Evolutionary conservation across 2,888 invertebrate genomes (phyloP).

Genomic region (Copidosoma aretas): DNA sequence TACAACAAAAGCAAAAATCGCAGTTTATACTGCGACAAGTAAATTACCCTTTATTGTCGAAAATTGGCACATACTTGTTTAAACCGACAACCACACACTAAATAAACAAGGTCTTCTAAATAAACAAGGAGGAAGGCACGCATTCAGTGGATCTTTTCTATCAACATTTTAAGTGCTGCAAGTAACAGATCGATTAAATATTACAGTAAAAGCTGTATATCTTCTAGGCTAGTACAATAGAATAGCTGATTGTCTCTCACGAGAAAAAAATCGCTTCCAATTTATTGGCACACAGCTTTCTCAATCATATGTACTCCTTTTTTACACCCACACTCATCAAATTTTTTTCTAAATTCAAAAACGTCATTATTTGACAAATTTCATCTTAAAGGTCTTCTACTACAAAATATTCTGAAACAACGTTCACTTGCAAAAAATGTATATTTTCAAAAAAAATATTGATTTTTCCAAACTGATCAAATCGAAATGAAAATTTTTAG

Average conservation of each 20-base stretch:
- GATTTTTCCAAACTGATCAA: no score
- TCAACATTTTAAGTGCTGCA: conserved; percentile 30
- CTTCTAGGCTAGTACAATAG: conserved; percentile 50
- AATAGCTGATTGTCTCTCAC: conserved; percentile 48
- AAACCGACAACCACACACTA: conserved; percentile 38
- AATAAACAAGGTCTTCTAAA: conserved; percentile 35
- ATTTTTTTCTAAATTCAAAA: no score
- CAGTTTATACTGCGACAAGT: conserved; percentile 29
- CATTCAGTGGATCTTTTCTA: conserved; percentile 27
- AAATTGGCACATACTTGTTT: conserved; percentile 35
- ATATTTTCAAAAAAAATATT: no score
- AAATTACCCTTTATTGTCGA: conserved; percentile 9
- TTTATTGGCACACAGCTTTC: no score
- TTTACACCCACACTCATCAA: no score
- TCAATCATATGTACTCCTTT: no score
- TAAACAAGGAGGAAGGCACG: conserved; percentile 39
- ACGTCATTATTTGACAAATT: no score
- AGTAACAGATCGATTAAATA: conserved; percentile 27
- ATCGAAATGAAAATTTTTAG: no score
- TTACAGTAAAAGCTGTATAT: conserved; percentile 42
- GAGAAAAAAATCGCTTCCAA: conserved; percentile 29
- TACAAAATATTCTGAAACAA: no score
- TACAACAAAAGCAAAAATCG: conserved; percentile 35
- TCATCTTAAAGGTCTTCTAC: no score
- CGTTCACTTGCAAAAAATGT: no score